Conservation (phyloP, 2,113 vertebrate genomes). For the Pangasianodon hypophthalmus region DNA sequence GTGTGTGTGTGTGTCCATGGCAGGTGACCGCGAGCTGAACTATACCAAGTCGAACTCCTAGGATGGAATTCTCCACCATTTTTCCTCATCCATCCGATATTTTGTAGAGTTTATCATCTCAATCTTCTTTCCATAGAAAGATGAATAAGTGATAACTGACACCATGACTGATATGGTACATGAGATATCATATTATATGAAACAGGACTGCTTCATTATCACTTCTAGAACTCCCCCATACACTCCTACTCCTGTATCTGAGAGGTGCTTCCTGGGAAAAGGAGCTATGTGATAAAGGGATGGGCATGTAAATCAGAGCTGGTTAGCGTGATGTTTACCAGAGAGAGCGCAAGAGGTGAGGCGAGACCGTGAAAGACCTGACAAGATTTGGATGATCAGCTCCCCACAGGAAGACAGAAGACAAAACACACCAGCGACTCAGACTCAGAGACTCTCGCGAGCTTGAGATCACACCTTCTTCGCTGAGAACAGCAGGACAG, state of each 20-base stretch:
- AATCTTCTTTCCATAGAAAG: not conserved
- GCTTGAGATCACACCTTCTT: constrained; percentile 37
- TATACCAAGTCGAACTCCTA: constrained; percentile 11
- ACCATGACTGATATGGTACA: not conserved
- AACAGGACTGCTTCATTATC: not conserved
- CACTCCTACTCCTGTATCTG: not conserved
- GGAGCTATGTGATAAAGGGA: constrained; percentile 8
- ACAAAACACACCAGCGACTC: not conserved
- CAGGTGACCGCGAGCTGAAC: constrained; percentile 29
- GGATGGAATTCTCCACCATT: not conserved
- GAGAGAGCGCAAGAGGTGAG: not conserved
- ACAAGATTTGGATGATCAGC: not conserved
- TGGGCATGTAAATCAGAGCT: constrained; percentile 14
- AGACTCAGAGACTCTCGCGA: not conserved
- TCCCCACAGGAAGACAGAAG: not conserved
- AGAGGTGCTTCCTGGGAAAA: not conserved
- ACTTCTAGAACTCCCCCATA: not conserved
- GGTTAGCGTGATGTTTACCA: constrained; percentile 17
- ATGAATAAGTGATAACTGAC: not conserved
- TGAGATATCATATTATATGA: not conserved
- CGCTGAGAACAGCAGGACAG: not conserved
- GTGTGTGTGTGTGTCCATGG: constrained; percentile 28
- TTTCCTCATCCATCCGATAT: not conserved
- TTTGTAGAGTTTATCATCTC: not conserved
- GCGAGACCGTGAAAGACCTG: not conserved